These are phyloP conservation scores for Isotomurus palustris DNA, from an alignment of 2,888 invertebrate genomes.

Conservation along the genomic window DNA sequence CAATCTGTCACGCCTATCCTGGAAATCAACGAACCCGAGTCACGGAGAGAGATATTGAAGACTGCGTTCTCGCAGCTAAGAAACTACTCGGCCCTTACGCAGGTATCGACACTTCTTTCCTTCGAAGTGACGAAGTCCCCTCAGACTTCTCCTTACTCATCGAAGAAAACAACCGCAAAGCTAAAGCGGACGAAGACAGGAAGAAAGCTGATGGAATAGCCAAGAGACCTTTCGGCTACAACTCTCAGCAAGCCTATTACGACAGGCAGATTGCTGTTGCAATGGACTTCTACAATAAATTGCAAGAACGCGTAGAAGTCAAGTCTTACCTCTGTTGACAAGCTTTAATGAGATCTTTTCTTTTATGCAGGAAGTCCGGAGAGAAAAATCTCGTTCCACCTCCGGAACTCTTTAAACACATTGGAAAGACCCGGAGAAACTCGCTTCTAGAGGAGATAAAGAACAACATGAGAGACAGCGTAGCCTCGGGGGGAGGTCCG, in stretches of 20 bases:
- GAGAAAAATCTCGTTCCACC: neutral
- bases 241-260: neutral
- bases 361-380: neutral
- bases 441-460: no score
- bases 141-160: constrained; percentile 5
- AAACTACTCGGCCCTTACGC: constrained; percentile 8
- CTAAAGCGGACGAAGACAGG: neutral
- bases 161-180: neutral
- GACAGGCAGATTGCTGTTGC: neutral
- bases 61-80: constrained; percentile 6
- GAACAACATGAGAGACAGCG: no score
- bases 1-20: constrained; percentile 18
- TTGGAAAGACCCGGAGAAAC: neutral
- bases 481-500: no score
- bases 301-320: neutral
- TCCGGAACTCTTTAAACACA: neutral
- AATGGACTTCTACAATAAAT: constrained; percentile 1
- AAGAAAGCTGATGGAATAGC: neutral
- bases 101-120: constrained; percentile 4
- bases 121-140: constrained; percentile 3
- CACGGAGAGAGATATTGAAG: neutral
- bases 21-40: neutral
- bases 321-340: neutral
- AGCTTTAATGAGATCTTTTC: no score
- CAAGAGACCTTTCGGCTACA: constrained; percentile 1